Base-by-base conservation (phyloP, 1,140 invertebrate genomes). In the Protaetia brevitarsis region DNA sequence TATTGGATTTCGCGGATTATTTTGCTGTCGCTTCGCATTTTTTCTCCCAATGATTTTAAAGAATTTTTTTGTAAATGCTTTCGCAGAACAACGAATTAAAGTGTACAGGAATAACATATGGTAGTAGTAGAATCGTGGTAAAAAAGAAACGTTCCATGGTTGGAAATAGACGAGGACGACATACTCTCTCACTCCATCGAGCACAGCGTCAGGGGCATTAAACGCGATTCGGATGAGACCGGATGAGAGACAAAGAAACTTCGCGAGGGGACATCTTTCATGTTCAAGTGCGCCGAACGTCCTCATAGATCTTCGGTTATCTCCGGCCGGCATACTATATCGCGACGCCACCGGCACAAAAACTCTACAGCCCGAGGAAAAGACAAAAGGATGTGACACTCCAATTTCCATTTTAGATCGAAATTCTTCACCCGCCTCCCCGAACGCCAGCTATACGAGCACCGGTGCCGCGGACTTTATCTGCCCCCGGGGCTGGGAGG, bases 381-480 rank as follows among this genome's bases (percentile, higher is more conserved):
- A 75, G 73, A 75, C 72, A 75, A 75, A 75, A 73, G 72, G 74
- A 76, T 74, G 74, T 76, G 75, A 76, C 75, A 76, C 71, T 74
- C 75, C 75, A 76, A 76, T 76, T 76, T 76, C 74, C 75, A 76
- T 76, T 76, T 75, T 71, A 75, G 72, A 75, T 75, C 73, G 73
- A 71, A 75, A 76, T 75, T 74, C 69, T 71, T 71, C 72, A 67
- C 67, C 69, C 70, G 68, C 70, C 68, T 57, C 10, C 41, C 16
- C 8, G 23, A 45, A 13, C 41, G n/a, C 23, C 23, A 36, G 59
- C 41, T 45, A 3, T 10, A 13, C 23, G 34, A 13, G 23, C 27
- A 11, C 45, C 41, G 19, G 57, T 57, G 34, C 58, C 45, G 41
- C 29, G 45, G 21, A 23, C 63, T 28, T 13, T 41, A 30, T 57